Base-by-base conservation (phyloP, 2,113 vertebrate species). In the Hippocampus abdominalis region DNA sequence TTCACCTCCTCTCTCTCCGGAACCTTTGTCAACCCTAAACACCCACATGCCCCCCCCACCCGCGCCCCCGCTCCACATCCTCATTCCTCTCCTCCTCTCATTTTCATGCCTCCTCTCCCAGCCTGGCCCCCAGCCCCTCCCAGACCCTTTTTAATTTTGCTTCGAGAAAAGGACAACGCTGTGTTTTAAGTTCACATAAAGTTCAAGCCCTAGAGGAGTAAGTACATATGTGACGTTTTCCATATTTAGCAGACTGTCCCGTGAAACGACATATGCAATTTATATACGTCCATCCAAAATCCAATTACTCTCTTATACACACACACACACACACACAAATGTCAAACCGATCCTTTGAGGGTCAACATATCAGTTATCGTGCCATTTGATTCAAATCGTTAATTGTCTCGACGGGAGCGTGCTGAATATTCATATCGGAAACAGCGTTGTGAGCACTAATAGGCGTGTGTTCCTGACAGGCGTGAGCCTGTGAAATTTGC, bases 121-220 rank as follows among this genome's bases (percentile, higher is more conserved):
- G 12, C 64, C n/a, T 18, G 25, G 61, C 44, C 61, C 60, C 23
- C 46, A n/a, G n/a, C 20, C 12, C 3, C 13, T 44, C 3, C 23
- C 1, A n/a, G 4, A 21, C n/a, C 25, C 39, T 53, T 18, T 9
- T 66, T 59, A 36, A 64, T 54, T 67, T 48, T 48, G 75, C 54
- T 71, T 62, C 70, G 44, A 68, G 73, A 84, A 49, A 88, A 89
- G 82, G 81, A 84, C 81, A 86, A 2, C 25, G 1, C 21, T 18
- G 51, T 69, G 83, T 71, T 70, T 78, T 40, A 73, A 78, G 81
- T 85, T 88, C 86, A 84, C 57, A 82, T 71, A 29, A 74, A 80
- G 81, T 86, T 86, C 77, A 87, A 64, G 39, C 68, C 69, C 74
- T 40, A 71, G 48, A 66, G 83, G 40, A 66, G 40, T 3, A 3